Conservation (phyloP, 2,888 invertebrate genomes). For the Altica lythri region DNA sequence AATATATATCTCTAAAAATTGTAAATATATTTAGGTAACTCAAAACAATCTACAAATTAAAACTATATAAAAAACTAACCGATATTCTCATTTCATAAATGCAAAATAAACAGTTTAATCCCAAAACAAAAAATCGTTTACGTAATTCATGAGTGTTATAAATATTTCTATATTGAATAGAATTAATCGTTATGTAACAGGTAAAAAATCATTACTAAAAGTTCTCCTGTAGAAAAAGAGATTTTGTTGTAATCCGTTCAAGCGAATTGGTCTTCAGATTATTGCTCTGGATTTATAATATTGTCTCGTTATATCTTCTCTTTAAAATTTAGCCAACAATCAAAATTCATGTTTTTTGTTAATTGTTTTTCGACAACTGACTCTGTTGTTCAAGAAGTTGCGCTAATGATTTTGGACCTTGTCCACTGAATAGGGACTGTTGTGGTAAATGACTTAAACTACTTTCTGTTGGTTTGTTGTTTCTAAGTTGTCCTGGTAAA, state of each 20-base stretch:
- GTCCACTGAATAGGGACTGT: constrained; percentile 73
- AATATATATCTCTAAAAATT: no score
- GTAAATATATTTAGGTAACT: no score
- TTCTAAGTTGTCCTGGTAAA: constrained; percentile 48
- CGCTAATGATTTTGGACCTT: constrained; percentile 79
- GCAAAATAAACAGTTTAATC: neutral
- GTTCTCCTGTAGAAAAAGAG: neutral
- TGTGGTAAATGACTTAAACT: constrained; percentile 42
- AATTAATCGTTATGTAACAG: no score
- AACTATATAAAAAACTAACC: no score
- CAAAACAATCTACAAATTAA: no score
- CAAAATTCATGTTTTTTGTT: neutral
- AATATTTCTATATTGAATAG: no score
- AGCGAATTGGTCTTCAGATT: constrained; percentile 14
- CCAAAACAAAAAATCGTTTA: neutral
- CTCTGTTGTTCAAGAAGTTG: constrained; percentile 78
- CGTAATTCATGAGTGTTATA: no score
- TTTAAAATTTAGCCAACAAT: constrained; percentile 18
- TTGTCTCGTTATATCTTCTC: constrained; percentile 11
- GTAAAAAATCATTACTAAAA: neutral
- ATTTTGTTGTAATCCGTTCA: neutral
- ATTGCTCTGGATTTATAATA: constrained; percentile 19
- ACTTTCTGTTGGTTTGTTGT: constrained; percentile 29
- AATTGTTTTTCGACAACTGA: constrained; percentile 43
- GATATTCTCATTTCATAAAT: no score